Base-by-base conservation (phyloP, 2,888 invertebrate genomes). In the Lepidochitona cinerea region DNA sequence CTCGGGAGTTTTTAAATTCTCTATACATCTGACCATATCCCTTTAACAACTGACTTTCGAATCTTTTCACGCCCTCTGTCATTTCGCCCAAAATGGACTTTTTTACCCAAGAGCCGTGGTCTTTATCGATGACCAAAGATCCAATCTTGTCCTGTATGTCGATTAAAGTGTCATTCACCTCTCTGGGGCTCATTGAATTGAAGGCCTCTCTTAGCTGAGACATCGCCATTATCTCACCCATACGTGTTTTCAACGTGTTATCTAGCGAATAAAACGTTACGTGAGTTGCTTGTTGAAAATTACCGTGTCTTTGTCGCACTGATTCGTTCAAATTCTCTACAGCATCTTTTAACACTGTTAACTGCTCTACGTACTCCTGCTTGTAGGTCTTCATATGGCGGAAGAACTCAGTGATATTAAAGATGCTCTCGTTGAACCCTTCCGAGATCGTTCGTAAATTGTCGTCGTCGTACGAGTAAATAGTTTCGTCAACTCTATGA, bases 21-120 rank as follows among this genome's bases (percentile, higher is more conserved):
- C 66, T 18, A 37, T 66, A 66, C 37, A 35, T 66, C 26, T 66
- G 66, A 35, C 66, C 66, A 37, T 66, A 66, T 4, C 66, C 66
- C 14, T 23, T 18, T 26, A 66, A 37, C 1, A 66, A 37, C 6
- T 66, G 36, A 36, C 37, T 37, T 14, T 26, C 14, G 37, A 66
- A 66, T 14, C 26, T 35, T n/a, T 37, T 26, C 35, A 66, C 35
- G n/a, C 66, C 66, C 3, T 66, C 66, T 18, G 36, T 37, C 37
- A 66, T 66, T 35, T 66, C 66, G 12, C 23, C 14, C 66, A 66
- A 33, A 7, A 66, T 18, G 1, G 66, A 66, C 66, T 35, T 35
- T 26, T 35, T 66, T n/a, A 37, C 37, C 37, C 37, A 66, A 7
- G 18, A 66, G 1, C 37, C 66, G n/a, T 66, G 37, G 9, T 66